Percentiles rank a stretch among this genome's conserved stretches.
Conservation (phyloP, 2,888 invertebrate species). For the Conistra vaccinii region DNA sequence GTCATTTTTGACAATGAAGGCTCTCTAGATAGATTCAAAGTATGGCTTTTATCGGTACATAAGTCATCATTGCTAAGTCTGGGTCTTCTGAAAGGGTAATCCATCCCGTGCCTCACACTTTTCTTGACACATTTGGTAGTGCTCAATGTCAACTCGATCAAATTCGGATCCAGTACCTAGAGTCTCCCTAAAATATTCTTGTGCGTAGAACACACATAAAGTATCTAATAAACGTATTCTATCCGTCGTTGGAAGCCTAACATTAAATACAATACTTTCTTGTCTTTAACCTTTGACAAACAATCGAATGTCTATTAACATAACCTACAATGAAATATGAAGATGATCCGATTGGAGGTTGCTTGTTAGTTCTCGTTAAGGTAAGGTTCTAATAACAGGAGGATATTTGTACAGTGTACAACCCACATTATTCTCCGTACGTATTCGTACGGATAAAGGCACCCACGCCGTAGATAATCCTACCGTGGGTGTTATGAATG, state of each 20-base stretch:
- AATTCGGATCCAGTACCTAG: background rate
- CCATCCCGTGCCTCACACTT: background rate
- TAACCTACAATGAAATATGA: background rate
- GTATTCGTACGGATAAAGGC: slow-evolving; percentile 30
- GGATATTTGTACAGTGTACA: slow-evolving; percentile 4
- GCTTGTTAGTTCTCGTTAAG: slow-evolving; percentile 15
- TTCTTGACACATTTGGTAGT: background rate
- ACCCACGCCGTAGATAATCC: slow-evolving; percentile 41
- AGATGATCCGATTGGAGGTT: slow-evolving; percentile 5
- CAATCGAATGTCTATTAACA: background rate
- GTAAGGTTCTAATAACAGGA: background rate
- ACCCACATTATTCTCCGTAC: slow-evolving; percentile 20
- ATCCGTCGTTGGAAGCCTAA: background rate
- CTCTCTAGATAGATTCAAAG: background rate
- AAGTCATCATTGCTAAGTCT: background rate
- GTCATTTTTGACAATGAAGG: background rate
- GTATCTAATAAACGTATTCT: slow-evolving; percentile 1
- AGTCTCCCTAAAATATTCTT: background rate
- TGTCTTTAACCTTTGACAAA: slow-evolving; percentile 4
- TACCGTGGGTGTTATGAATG: slow-evolving; percentile 48
- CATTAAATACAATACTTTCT: slow-evolving; percentile 11
- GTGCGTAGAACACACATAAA: background rate
- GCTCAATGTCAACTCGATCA: slow-evolving; percentile 2
- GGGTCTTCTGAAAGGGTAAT: background rate
- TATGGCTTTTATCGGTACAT: background rate